Evolutionary conservation across 2,888 invertebrate genomes (phyloP), one percentile per base, ranked within the genome.

Genomic region (Schizotus pectinicornis): DNA sequence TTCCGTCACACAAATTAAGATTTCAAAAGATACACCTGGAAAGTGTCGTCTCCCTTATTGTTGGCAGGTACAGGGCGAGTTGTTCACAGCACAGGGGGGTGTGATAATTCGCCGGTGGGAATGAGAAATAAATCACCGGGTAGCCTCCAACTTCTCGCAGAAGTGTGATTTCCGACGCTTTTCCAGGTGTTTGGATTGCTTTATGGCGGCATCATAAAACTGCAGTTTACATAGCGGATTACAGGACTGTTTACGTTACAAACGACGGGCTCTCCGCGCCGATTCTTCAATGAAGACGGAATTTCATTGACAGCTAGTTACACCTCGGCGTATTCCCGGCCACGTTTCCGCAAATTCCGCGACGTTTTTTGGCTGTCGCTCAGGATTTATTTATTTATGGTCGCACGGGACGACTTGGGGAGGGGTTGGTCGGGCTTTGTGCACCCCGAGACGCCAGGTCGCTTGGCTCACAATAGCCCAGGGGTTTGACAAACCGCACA

Each of bases 401-500:
- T 59, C 59, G 51, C 43, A 37, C 30, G 61, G 56, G 61, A 57
- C 50, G 49, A 9, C 9, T 32, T 9, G n/a, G 11, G 37, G 45
- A 43, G 32, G 45, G 48, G 14, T 38, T 12, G 42, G 12, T 42
- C 32, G 31, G 14, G 9, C 7, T 42, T 30, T 13, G 31, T 12
- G 14, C 33, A 22, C 47, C 30, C 43, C 39, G 30, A 41, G 48
- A 49, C 22, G 22, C 39, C 7, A 32, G 42, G 13, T 56, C 61
- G 61, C 55, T 57, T 52, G 55, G 49, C 51, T 59, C 61, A 75
- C 73, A 76, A 75, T 71, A 55, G 69, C 69, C 56, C 13, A 61
- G 68, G 68, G 76, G 74, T 74, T 75, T 74, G 75, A 74, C 76
- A 71, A 69, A 75, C 76, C 75, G 71, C 74, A 74, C 70, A 73